These are phyloP conservation scores for Cirrhinus molitorella DNA, from an alignment of 2,797 vertebrate genomes.

Conservation along the genomic window DNA sequence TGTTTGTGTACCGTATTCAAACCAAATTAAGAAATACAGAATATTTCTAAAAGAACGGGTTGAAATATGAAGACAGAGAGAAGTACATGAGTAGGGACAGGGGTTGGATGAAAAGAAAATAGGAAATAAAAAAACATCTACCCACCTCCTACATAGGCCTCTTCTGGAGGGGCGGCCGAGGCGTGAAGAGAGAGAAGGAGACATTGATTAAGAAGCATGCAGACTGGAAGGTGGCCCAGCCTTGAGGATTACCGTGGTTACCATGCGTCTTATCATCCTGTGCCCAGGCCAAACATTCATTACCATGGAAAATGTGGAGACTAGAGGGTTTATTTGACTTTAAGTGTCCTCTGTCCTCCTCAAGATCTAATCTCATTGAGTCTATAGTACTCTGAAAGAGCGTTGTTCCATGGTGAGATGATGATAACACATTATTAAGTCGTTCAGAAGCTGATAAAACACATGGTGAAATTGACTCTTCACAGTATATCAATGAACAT, in stretches of 20 bases:
- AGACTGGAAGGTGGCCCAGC: conserved; percentile 89
- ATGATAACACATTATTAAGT: conserved; percentile 39
- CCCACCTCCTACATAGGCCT: conserved; percentile 99
- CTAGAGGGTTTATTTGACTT: conserved; percentile 44
- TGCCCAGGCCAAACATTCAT: conserved; percentile 68
- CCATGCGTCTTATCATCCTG: conserved; percentile 97
- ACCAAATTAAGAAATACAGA: conserved; percentile 12
- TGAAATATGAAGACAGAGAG: conserved; percentile 70
- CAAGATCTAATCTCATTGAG: conserved; percentile 42
- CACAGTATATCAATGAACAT: conserved; percentile 45
- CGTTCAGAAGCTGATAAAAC: conserved; percentile 47
- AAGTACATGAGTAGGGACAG: conserved; percentile 72
- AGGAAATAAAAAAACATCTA: conserved; percentile 67
- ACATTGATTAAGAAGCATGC: conserved; percentile 99
- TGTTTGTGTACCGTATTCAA: conserved; percentile 30
- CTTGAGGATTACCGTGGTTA: conserved; percentile 79
- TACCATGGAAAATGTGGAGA: conserved; percentile 46
- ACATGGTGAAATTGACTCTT: conserved; percentile 37
- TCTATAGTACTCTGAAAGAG: conserved; percentile 36
- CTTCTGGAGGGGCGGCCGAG: conserved; percentile 96
- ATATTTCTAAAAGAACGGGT: conserved; percentile 35
- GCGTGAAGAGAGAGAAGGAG: conserved; percentile 98
- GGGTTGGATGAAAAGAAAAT: conserved; percentile 75
- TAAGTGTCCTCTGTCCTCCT: conserved; percentile 42
- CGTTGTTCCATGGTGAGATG: conserved; percentile 13